Evolutionary conservation across 2,797 vertebrate species (phyloP).

Genomic region (Etheostoma perlongum): DNA sequence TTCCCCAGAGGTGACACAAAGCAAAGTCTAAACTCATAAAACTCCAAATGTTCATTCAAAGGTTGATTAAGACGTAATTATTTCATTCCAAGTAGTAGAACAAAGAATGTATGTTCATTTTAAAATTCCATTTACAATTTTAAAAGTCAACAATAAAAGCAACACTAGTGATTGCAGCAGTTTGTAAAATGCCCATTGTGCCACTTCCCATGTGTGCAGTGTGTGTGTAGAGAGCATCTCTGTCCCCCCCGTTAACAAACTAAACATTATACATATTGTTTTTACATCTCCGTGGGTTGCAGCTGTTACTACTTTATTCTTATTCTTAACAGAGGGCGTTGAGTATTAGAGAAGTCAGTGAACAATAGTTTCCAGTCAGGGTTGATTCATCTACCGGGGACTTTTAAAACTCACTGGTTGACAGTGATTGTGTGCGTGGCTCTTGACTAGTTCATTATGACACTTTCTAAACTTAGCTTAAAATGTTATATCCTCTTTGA

Average conservation of each 20-base stretch:
- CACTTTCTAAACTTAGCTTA: conserved; percentile 7
- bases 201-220: conserved; percentile 51
- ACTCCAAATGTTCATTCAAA: conserved; percentile 63
- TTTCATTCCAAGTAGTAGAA: conserved; percentile 65
- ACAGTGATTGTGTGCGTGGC: not conserved
- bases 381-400: conserved; percentile 11
- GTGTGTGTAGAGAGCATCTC: conserved; percentile 21
- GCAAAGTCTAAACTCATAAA: conserved; percentile 42
- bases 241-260: conserved; percentile 45
- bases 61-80: conserved; percentile 63
- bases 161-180: conserved; percentile 57
- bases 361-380: conserved; percentile 21
- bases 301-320: conserved; percentile 23
- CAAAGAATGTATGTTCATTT: conserved; percentile 47
- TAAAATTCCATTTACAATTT: conserved; percentile 49
- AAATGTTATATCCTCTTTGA: conserved; percentile 9
- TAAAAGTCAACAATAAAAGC: conserved; percentile 68
- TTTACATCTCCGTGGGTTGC: conserved; percentile 28
- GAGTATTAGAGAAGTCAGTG: conserved; percentile 11
- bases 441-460: conserved; percentile 20
- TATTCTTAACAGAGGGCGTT: conserved; percentile 9
- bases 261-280: conserved; percentile 33
- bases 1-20: conserved; percentile 45
- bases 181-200: conserved; percentile 55
- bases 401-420: conserved; percentile 9